Percentiles rank a stretch among this genome's conserved stretches.
These are phyloP conservation scores for Morone chrysops DNA, from an alignment of 2,113 vertebrate species.

Conservation along the genomic window DNA sequence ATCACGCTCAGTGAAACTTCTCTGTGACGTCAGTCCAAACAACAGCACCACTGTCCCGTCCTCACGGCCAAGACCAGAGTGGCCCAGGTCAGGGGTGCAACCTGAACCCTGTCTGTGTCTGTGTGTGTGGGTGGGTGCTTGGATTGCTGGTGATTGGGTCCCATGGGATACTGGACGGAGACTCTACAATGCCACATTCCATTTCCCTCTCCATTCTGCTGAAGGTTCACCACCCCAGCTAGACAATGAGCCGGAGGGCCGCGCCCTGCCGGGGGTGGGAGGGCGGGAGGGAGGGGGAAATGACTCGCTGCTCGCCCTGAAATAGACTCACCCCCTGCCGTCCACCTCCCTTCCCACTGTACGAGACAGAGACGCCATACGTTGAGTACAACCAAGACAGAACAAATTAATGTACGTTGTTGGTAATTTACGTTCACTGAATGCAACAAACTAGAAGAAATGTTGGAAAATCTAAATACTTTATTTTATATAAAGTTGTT, in stretches of 20 bases:
- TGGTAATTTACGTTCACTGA: neutral
- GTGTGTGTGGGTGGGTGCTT: conserved; percentile 6
- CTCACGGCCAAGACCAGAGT: conserved; percentile 28
- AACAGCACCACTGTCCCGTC: conserved; percentile 66
- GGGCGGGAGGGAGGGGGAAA: conserved; percentile 45
- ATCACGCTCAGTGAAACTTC: conserved; percentile 25
- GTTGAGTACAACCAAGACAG: neutral
- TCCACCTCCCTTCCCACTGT: conserved; percentile 19
- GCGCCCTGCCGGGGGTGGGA: conserved; percentile 58
- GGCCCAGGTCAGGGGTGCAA: conserved; percentile 66
- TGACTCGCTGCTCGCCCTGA: conserved; percentile 65
- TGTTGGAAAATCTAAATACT: neutral
- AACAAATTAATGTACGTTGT: neutral
- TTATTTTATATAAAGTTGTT: neutral
- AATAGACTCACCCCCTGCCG: conserved; percentile 63
- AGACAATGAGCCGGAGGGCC: conserved; percentile 77
- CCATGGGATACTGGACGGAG: conserved; percentile 56
- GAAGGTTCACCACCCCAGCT: conserved; percentile 70
- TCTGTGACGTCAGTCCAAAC: conserved; percentile 60
- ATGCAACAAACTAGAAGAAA: neutral
- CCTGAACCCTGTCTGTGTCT: conserved; percentile 49
- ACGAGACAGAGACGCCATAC: neutral
- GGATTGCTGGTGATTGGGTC: conserved; percentile 50
- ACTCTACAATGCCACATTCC: conserved; percentile 73
- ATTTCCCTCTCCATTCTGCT: conserved; percentile 66